Percentiles rank a stretch among this genome's conserved stretches.
Evolutionary conservation across 1,140 invertebrate species (phyloP).

Genomic region (Rhagoletis zephyria): DNA sequence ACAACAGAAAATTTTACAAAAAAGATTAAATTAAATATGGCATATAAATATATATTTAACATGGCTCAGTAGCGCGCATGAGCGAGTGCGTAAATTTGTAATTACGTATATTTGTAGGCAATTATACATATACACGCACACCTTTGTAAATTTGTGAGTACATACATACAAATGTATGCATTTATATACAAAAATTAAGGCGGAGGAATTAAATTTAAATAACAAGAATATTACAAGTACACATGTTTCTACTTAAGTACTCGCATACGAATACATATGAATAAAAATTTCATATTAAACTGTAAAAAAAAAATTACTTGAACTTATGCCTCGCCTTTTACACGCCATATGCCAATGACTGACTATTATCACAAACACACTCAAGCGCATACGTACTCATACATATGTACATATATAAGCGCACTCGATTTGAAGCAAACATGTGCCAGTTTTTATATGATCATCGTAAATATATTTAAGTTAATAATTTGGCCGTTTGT

Average conservation of each 20-base stretch:
- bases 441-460: background rate
- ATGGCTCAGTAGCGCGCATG: background rate
- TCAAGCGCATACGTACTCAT: background rate
- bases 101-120: background rate
- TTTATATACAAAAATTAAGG: background rate
- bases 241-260: background rate
- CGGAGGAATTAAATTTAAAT: constrained; percentile 38
- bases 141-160: background rate
- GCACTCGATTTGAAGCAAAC: background rate
- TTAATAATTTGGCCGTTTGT: constrained; percentile 39
- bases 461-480: background rate
- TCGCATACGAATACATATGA: constrained; percentile 2
- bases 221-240: constrained; percentile 13
- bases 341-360: constrained; percentile 36
- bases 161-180: background rate
- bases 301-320: constrained; percentile 24
- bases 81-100: constrained; percentile 23
- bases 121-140: background rate
- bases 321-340: constrained; percentile 33
- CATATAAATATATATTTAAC: constrained; percentile 28
- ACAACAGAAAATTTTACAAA: background rate
- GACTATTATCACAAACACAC: background rate
- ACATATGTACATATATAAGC: background rate
- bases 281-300: constrained; percentile 23
- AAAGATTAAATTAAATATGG: constrained; percentile 32